Evolutionary conservation across 2,113 vertebrate species (phyloP).

Genomic region (Odocoileus virginianus): DNA sequence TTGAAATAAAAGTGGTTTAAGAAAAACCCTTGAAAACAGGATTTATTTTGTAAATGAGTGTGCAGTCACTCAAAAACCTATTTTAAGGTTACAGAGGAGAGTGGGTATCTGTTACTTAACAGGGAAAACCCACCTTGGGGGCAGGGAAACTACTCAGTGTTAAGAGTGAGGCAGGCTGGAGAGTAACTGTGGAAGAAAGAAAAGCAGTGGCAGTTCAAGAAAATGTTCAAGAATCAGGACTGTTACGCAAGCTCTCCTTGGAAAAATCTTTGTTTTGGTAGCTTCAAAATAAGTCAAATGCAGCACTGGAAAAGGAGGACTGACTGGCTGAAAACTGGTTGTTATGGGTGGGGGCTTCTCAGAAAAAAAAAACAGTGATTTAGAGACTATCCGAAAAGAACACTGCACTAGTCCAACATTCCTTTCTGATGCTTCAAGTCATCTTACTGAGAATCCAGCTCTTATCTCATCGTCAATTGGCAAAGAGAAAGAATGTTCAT

Average conservation of each 20-base stretch:
- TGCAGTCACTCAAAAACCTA: neutral
- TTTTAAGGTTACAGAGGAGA: neutral
- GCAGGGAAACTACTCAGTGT: neutral
- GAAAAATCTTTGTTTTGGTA: neutral
- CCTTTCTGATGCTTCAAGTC: neutral
- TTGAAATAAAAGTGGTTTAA: neutral
- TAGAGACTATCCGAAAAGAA: neutral
- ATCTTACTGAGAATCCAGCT: neutral
- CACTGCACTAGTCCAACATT: neutral
- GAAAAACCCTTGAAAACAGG: neutral
- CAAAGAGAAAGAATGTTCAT: neutral
- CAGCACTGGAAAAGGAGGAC: neutral
- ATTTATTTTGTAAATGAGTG: conserved; percentile 12
- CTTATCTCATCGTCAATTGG: neutral
- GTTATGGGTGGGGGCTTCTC: neutral
- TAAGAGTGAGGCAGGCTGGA: neutral
- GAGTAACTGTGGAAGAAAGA: neutral
- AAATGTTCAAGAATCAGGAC: neutral
- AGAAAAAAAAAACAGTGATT: neutral
- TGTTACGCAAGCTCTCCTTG: neutral
- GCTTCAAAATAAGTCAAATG: neutral
- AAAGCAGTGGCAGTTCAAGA: neutral
- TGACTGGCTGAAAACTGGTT: neutral
- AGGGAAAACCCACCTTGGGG: neutral
- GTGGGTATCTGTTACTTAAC: neutral